A percentile compares a stretch with the other conserved stretches of the same genome.
Conservation (phyloP, 2,888 invertebrate species). For the Liopterus haemorrhoidalis region DNA sequence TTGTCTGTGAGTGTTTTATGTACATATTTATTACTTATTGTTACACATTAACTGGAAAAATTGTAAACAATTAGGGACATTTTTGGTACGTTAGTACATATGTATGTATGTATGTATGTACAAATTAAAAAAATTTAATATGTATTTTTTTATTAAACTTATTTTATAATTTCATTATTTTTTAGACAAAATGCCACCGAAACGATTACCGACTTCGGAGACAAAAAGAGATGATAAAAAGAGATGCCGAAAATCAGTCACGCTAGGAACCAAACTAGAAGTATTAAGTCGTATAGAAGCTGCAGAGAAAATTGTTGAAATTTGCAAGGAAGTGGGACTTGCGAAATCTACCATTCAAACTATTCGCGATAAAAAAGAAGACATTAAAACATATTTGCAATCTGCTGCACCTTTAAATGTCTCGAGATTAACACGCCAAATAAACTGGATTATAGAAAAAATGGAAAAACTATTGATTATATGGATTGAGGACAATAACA, state of each 20-base stretch:
- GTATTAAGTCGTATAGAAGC: constrained; percentile 26
- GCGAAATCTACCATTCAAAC: constrained; percentile 29
- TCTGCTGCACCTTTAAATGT: constrained; percentile 31
- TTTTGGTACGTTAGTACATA: constrained; percentile 30
- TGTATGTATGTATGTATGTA: too few relatives aligned
- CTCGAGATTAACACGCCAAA: constrained; percentile 31
- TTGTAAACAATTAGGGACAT: constrained; percentile 31
- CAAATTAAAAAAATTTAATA: constrained; percentile 17
- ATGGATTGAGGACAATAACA: constrained; percentile 29
- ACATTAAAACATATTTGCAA: constrained; percentile 26
- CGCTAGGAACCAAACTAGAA: constrained; percentile 26
- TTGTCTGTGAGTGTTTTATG: constrained; percentile 32
- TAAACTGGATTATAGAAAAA: constrained; percentile 29
- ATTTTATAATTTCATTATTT: constrained; percentile 26
- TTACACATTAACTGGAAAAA: constrained; percentile 32
- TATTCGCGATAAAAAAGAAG: constrained; percentile 28
- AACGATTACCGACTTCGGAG: constrained; percentile 24
- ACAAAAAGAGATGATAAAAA: too few relatives aligned
- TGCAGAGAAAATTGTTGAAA: constrained; percentile 29
- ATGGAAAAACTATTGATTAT: constrained; percentile 28
- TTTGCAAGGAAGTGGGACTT: constrained; percentile 27
- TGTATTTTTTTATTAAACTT: constrained; percentile 16
- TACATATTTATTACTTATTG: constrained; percentile 32
- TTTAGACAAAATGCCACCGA: constrained; percentile 25
- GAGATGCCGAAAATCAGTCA: constrained; percentile 23